These are phyloP conservation scores for Sceloporus tristichus DNA, from an alignment of 2,113 vertebrate genomes.

Conservation along the genomic window DNA sequence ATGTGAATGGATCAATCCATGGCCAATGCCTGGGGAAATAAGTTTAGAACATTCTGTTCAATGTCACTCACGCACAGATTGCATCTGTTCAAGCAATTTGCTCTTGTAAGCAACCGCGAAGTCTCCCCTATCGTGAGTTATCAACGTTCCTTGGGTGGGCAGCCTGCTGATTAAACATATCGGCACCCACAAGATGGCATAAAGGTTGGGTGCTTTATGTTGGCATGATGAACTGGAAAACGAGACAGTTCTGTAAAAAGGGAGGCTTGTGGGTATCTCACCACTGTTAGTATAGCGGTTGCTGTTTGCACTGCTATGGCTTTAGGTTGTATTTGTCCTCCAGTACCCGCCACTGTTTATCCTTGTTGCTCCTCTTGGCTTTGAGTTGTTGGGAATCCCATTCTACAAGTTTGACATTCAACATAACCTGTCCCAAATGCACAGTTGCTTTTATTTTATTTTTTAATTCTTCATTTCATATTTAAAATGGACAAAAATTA, in stretches of 20 bases:
- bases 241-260: neutral
- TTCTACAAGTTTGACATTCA: neutral
- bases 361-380: neutral
- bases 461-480: too few species aligned
- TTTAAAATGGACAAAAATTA: too few species aligned
- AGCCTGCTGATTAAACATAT: slow-evolving; percentile 9
- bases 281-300: neutral
- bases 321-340: neutral
- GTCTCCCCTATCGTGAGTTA: neutral
- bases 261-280: neutral
- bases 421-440: neutral
- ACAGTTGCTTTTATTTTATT: too few species aligned
- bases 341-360: neutral
- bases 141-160: neutral
- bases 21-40: neutral
- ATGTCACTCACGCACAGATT: neutral
- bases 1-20: neutral
- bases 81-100: slow-evolving; percentile 2
- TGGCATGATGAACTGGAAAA: neutral
- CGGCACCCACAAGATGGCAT: neutral
- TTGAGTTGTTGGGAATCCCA: neutral
- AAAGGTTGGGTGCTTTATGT: neutral
- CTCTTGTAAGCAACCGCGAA: neutral
- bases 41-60: slow-evolving; percentile 5
- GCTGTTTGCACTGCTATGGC: neutral